Conservation (phyloP, 2,113 vertebrate species). For the Siphamia tubifer region DNA sequence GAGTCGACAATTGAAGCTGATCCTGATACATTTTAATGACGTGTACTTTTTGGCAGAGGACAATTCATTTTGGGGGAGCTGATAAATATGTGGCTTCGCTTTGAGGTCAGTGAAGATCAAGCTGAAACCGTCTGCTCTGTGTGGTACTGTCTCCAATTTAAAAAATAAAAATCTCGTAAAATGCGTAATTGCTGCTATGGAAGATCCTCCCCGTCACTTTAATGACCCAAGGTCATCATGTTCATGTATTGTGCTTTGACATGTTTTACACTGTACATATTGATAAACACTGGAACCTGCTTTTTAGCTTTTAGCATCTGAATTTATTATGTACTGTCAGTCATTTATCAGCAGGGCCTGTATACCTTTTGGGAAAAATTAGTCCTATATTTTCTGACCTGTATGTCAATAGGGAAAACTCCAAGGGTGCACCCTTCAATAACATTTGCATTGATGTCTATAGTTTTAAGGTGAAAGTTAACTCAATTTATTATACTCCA, state of each 20-base stretch:
- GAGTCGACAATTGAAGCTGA: slow-evolving; percentile 5
- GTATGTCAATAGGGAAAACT: no score
- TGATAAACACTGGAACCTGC: background rate
- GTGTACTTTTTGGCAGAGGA: background rate
- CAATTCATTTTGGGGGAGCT: slow-evolving; percentile 5
- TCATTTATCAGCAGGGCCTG: no score
- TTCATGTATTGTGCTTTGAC: background rate
- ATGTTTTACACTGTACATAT: no score
- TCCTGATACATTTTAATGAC: slow-evolving; percentile 35
- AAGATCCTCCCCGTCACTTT: background rate
- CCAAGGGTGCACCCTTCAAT: no score
- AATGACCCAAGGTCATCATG: background rate
- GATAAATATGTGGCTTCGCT: background rate
- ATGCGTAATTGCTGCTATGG: background rate
- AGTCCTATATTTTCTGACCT: no score
- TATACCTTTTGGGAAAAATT: no score
- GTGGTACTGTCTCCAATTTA: background rate
- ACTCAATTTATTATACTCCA: no score
- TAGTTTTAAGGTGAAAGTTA: no score
- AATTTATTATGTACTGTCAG: no score
- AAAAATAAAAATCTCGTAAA: background rate
- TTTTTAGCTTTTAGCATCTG: no score
- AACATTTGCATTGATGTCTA: no score
- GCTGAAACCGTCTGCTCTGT: background rate
- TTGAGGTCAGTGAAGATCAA: slow-evolving; percentile 16